phyloP scores from a whole-genome alignment of 2,797 vertebrate species.

The Philypnodon macrostomus region DNA sequence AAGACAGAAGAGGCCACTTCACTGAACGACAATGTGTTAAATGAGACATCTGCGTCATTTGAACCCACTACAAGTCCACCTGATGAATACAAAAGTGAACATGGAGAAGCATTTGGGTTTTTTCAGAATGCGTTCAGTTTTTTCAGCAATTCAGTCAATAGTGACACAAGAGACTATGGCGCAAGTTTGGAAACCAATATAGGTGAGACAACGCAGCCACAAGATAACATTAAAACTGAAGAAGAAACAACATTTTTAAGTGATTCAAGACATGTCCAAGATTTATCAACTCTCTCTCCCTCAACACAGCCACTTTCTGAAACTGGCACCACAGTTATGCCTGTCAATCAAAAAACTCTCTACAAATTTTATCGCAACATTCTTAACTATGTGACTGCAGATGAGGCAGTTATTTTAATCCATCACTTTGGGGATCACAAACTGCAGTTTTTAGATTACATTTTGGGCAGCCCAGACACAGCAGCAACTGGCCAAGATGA shows the following conservation, averaged over 20 bases:
- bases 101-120: constrained; percentile 29
- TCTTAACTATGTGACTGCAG: constrained; percentile 41
- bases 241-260: constrained; percentile 10
- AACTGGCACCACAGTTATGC: constrained; percentile 8
- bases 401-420: constrained; percentile 40
- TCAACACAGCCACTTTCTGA: neutral
- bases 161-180: constrained; percentile 8
- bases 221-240: constrained; percentile 16
- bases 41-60: constrained; percentile 4
- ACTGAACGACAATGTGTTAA: neutral
- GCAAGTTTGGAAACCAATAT: constrained; percentile 1
- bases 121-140: constrained; percentile 39
- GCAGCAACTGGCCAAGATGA: constrained; percentile 22
- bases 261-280: constrained; percentile 7
- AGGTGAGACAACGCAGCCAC: constrained; percentile 2
- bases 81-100: neutral
- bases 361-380: constrained; percentile 57
- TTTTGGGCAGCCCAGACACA: constrained; percentile 39
- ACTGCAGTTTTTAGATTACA: constrained; percentile 70
- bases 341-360: constrained; percentile 20
- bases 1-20: neutral
- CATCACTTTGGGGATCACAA: constrained; percentile 66
- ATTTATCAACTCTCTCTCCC: constrained; percentile 4
- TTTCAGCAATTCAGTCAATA: constrained; percentile 29
- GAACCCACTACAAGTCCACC: neutral